These are phyloP conservation scores for Trichonephila clavipes DNA, from an alignment of 1,140 invertebrate species.

Conservation along the genomic window DNA sequence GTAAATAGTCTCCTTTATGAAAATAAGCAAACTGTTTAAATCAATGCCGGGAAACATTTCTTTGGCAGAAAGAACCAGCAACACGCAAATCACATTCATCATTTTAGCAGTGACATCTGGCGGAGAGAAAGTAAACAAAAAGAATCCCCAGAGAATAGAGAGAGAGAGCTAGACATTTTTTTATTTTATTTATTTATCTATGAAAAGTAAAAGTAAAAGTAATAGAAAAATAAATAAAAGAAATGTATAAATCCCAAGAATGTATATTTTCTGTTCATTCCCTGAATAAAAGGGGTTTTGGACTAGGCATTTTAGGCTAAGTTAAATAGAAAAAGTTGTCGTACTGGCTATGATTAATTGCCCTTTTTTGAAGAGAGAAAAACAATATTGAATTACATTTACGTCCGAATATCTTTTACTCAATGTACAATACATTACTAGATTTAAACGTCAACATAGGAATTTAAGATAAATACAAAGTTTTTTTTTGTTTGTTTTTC, in stretches of 20 bases:
- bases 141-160: not conserved
- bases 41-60: constrained; percentile 68
- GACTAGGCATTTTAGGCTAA: not conserved
- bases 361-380: not conserved
- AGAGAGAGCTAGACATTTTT: not conserved
- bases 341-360: not conserved
- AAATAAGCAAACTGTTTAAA: constrained; percentile 65
- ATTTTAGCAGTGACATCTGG: constrained; percentile 65
- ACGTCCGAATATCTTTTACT: not conserved
- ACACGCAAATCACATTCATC: constrained; percentile 63
- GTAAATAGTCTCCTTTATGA: constrained; percentile 44
- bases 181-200: not conserved
- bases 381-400: not conserved
- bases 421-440: not conserved
- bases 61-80: constrained; percentile 12
- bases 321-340: constrained; percentile 6
- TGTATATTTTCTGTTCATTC: not conserved
- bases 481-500: too few relatives aligned
- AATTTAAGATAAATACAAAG: too few relatives aligned
- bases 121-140: constrained; percentile 50
- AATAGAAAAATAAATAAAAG: not conserved
- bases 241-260: not conserved
- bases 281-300: not conserved
- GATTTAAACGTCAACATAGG: too few relatives aligned
- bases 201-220: not conserved